Conservation (phyloP, 2,888 invertebrate genomes). For the Cataglyphis cursor region DNA sequence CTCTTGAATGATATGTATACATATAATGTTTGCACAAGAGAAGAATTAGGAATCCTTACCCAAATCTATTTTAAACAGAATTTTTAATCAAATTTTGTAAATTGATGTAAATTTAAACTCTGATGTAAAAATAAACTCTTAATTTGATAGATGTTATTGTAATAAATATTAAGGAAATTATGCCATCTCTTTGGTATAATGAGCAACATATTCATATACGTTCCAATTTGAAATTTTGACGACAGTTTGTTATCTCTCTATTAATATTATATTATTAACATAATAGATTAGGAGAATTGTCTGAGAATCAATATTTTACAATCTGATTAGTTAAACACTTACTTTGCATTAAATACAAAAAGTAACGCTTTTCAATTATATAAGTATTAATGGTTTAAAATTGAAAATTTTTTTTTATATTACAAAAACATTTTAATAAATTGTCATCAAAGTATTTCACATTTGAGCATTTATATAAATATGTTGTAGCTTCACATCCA, state of each 20-base stretch:
- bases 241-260: background rate
- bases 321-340: background rate
- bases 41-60: background rate
- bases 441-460: background rate
- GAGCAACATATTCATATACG: background rate
- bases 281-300: background rate
- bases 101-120: background rate
- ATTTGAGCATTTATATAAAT: background rate
- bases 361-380: background rate
- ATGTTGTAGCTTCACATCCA: background rate
- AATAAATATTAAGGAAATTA: background rate
- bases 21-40: background rate
- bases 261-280: background rate
- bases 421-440: background rate
- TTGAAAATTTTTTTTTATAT: background rate
- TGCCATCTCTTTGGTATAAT: background rate
- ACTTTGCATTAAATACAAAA: background rate
- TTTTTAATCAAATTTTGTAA: background rate
- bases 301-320: background rate
- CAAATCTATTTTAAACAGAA: background rate
- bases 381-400: background rate
- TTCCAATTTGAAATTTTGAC: background rate
- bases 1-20: background rate
- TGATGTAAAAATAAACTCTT: background rate
- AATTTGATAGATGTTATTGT: background rate